Conservation (phyloP, 2,113 vertebrate species). For the Lepus americanus region DNA sequence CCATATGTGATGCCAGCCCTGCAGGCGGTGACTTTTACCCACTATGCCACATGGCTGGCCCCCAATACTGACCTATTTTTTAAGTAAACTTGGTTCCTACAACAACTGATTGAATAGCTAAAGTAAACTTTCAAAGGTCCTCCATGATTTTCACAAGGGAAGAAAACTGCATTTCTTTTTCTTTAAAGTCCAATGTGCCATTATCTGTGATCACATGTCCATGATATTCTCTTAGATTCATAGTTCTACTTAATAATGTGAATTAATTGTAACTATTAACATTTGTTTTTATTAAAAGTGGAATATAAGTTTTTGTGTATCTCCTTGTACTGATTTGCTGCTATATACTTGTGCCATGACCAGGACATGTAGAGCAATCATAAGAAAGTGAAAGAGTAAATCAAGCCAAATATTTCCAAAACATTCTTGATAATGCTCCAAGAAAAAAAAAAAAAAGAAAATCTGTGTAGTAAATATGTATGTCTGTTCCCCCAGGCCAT, state of each 20-base stretch:
- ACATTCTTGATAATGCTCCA: not conserved
- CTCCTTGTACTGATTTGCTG: not conserved
- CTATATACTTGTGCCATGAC: not conserved
- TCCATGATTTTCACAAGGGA: not conserved
- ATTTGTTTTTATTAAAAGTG: not conserved
- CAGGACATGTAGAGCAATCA: accelerated
- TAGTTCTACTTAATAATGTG: not conserved
- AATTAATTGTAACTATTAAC: not conserved
- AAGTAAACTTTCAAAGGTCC: not conserved
- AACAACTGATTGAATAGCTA: not conserved
- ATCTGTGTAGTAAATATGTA: not conserved
- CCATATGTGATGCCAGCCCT: too few relatives aligned
- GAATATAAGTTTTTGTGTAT: not conserved
- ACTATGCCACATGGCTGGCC: too few relatives aligned
- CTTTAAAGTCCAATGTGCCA: not conserved
- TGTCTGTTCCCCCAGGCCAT: not conserved
- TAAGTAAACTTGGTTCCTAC: not conserved
- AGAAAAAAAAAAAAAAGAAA: too few relatives aligned
- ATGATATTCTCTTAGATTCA: not conserved
- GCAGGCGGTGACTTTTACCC: too few relatives aligned
- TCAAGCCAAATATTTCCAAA: slow-evolving; percentile 11
- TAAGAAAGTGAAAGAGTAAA: not conserved
- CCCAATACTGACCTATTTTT: not conserved
- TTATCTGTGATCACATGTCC: not conserved
- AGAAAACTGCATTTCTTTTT: not conserved